Evolutionary conservation across 2,888 invertebrate genomes (phyloP).

Genomic region (Lucinisca nassula): DNA sequence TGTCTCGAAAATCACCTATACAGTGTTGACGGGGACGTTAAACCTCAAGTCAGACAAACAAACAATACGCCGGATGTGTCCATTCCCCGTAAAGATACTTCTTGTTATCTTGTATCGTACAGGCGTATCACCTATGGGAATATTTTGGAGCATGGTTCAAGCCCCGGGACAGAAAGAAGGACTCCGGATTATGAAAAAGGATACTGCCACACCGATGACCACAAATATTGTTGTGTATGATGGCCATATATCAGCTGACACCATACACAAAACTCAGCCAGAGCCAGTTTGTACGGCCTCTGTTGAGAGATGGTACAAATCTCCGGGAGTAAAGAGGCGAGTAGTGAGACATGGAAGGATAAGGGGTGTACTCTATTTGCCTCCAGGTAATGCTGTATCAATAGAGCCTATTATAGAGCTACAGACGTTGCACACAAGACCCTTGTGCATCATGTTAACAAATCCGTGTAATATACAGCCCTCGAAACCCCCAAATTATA

Average conservation of each 20-base stretch:
- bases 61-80: too few relatives aligned
- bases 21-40: too few relatives aligned
- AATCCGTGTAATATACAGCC: too few relatives aligned
- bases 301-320: constrained; percentile 73
- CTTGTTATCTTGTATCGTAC: too few relatives aligned
- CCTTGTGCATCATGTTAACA: too few relatives aligned
- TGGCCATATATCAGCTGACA: constrained; percentile 61
- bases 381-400: constrained; percentile 81
- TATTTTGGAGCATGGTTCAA: constrained; percentile 80
- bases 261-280: constrained; percentile 18
- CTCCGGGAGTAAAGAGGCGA: constrained; percentile 65
- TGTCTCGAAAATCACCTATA: too few relatives aligned
- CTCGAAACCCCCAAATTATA: too few relatives aligned
- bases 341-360: constrained; percentile 73
- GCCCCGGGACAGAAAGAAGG: constrained; percentile 72
- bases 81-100: too few relatives aligned
- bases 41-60: too few relatives aligned
- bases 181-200: constrained; percentile 72
- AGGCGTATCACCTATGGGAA: constrained; percentile 82
- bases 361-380: constrained; percentile 78
- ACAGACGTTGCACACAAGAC: too few relatives aligned
- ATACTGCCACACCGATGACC: constrained; percentile 71
- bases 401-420: too few relatives aligned
- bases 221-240: constrained; percentile 62
- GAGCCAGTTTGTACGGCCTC: constrained; percentile 35